Base-by-base conservation (phyloP, 2,797 vertebrate species). In the Poliocrania exsul region DNA sequence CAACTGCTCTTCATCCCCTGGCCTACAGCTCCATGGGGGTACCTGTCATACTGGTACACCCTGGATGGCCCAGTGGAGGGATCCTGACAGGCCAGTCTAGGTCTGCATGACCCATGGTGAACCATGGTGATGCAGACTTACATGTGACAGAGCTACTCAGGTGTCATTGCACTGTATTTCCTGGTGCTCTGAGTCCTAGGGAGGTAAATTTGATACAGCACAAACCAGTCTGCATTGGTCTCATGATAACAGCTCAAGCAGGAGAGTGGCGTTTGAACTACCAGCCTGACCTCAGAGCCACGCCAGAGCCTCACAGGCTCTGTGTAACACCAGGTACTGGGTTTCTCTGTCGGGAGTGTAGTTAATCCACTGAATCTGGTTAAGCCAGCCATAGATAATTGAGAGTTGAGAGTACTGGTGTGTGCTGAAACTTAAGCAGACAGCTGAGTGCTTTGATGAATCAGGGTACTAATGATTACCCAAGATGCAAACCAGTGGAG, bases 341-440 rank as follows among this genome's bases (percentile, higher is more conserved):
- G 35, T 79, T 87, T 69, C 44, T 74, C 66, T 46, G 12, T 58
- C 1, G 6, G 62, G 40, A 72, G 24, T 44, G 14, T 4, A 35
- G 47, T 91, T 93, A 89, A 91, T 81, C 81, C 67, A 29, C 47
- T 54, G 66, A 72, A 75, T 87, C 58, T 93, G 60, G 35, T 66
- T 77, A 87, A 92, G 84, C 38, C 29, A 58, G 38, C 78, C 62
- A 12, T 75, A 54, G 74, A 62, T 79, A 91, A 87, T 16, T 2
- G 19, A 77, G 75, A 80, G 49, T 6, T 83, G 64, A n/a, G 58
- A 58, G 29, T 18, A 21, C 35, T 60, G 81, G 46, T 65, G 29
- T 74, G 40, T 71, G 38, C 81, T 92, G 93, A 84, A 90, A 93
- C n/a, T 38, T 69, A 72, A 83, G 88, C 60, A 54, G 1, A 23